Conservation (phyloP, 2,113 vertebrate species). For the Centropus unirufus region DNA sequence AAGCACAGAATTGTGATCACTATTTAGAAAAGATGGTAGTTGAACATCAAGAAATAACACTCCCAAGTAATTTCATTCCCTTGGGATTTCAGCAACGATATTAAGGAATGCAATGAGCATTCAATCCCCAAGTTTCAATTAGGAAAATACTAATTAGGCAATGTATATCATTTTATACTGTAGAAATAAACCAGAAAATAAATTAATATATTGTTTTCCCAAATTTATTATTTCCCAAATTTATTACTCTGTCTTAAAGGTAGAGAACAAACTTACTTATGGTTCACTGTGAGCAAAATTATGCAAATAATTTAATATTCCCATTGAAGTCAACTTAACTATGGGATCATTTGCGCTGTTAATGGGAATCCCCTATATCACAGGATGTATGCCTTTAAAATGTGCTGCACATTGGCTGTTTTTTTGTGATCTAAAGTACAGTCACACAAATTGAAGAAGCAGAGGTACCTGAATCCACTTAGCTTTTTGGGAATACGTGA, state of each 20-base stretch:
- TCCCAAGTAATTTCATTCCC: constrained; percentile 12
- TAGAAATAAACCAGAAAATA: neutral
- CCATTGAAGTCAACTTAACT: neutral
- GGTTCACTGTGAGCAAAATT: neutral
- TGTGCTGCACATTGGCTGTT: neutral
- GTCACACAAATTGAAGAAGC: neutral
- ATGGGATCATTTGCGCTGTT: neutral
- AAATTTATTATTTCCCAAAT: neutral
- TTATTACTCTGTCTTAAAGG: neutral
- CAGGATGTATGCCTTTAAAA: neutral
- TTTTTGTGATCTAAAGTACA: neutral
- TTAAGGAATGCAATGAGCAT: neutral
- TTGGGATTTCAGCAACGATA: neutral
- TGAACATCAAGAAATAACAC: constrained; percentile 46
- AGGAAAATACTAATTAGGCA: neutral
- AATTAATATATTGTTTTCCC: neutral
- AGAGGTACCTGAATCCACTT: neutral
- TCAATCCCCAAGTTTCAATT: neutral
- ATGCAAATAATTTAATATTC: neutral
- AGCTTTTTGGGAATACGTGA: neutral
- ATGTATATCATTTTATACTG: neutral
- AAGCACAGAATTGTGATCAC: constrained; percentile 64
- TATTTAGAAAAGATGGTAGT: constrained; percentile 42
- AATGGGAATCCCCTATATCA: neutral
- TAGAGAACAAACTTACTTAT: neutral